Conservation (phyloP, 1,140 invertebrate species). For the Phortica variegata region DNA sequence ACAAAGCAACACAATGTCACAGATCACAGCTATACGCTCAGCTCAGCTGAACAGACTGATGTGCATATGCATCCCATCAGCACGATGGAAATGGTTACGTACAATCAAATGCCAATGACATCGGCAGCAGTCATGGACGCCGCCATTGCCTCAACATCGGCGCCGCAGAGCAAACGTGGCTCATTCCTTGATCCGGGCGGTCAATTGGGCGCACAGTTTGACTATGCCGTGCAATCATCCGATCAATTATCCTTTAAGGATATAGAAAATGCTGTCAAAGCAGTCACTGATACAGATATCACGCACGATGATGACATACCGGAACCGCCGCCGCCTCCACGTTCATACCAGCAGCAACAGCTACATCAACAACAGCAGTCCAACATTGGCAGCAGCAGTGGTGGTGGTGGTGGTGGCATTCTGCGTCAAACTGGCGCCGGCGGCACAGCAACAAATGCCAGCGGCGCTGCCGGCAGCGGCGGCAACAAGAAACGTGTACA, state of each 20-base stretch:
- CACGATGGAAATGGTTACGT: conserved; percentile 42
- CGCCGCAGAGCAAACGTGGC: conserved; percentile 36
- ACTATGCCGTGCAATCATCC: conserved; percentile 57
- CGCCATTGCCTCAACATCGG: conserved; percentile 7
- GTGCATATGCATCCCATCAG: conserved; percentile 4
- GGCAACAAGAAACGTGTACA: conserved; percentile 82
- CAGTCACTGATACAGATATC: conserved; percentile 46
- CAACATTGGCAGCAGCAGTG: conserved; percentile 55
- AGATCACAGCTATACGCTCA: not conserved
- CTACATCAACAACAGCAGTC: conserved; percentile 30
- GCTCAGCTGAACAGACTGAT: conserved; percentile 1
- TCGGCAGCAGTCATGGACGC: conserved; percentile 23
- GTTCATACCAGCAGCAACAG: conserved; percentile 53
- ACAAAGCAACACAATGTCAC: conserved; percentile 24
- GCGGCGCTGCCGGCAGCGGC: conserved; percentile 61
- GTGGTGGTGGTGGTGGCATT: conserved; percentile 58
- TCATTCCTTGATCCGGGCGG: conserved; percentile 34
- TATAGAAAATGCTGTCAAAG: conserved; percentile 60
- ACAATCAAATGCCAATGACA: conserved; percentile 22
- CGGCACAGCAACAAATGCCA: conserved; percentile 61
- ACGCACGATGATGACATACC: conserved; percentile 63
- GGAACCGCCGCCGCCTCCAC: conserved; percentile 70
- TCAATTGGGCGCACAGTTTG: conserved; percentile 34
- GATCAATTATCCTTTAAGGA: conserved; percentile 57
- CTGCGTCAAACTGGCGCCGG: conserved; percentile 61